Base-by-base conservation (phyloP, 2,888 invertebrate species). In the Archips xylosteana region DNA sequence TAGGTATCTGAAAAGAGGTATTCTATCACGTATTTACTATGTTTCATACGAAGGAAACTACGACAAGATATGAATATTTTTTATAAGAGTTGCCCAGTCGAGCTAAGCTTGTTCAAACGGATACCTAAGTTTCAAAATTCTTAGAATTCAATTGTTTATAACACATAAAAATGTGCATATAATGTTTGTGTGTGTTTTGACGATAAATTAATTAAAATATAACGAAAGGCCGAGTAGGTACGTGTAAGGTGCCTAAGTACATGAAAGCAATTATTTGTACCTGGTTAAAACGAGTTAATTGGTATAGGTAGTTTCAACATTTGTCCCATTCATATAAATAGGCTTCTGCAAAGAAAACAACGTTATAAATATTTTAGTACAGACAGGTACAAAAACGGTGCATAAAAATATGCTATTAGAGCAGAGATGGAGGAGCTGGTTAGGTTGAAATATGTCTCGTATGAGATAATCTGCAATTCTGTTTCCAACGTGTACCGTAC, bases 401-500 rank as follows among this genome's bases (percentile, higher is more conserved):
- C 49, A 49, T 49, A n/a, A n/a, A 49, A 57, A 57, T 57, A 57
- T 10, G 57, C 57, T 32, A 12, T 57, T 57, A 32, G 10, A 57
- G 12, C 32, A 32, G 32, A 57, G n/a, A 57, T 3, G 10, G 12
- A 57, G 12, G 10, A 57, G 57, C 32, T 57, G 32, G 57, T 57
- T 49, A 32, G 57, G 32, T 12, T 23, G 32, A 57, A 57, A 32
- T 57, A 57, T 23, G 32, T 57, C 9, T 32, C 57, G 32, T 57
- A 57, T 57, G 57, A 57, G 57, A 32, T 57, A 57, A 12, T 57
- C 23, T 57, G 57, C 57, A 57, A 57, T 57, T 57, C 57, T 32
- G 57, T 57, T 57, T 23, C 57, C 23, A 32, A 57, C 57, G 12
- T 32, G 57, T 12, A 12, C 12, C 23, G 23, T 54, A 57, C 57